Evolutionary conservation across 2,888 invertebrate genomes (phyloP).

Genomic region (Tetragnatha montana): DNA sequence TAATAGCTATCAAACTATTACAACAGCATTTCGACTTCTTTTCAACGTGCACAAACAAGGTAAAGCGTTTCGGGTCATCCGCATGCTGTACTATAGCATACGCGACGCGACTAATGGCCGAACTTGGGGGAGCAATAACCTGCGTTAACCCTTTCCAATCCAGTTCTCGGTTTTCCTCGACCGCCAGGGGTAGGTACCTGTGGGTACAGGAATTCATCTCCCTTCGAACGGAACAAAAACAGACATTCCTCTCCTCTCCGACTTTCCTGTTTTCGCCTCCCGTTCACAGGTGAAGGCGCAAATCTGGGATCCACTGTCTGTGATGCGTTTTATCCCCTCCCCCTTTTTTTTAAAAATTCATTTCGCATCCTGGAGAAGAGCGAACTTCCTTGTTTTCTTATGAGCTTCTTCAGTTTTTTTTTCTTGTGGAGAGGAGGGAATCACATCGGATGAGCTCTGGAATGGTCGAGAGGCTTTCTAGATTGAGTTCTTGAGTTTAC

Average conservation of each 20-base stretch:
- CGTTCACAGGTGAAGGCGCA: slow-evolving; percentile 1
- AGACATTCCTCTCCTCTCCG: neutral
- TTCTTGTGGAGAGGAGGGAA: no score
- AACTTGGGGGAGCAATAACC: slow-evolving; percentile 31
- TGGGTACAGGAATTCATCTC: neutral
- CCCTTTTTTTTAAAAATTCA: no score
- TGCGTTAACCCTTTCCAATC: slow-evolving; percentile 46
- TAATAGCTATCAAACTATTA: neutral
- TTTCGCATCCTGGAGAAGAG: neutral
- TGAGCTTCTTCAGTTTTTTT: no score
- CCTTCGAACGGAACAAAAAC: slow-evolving; percentile 4
- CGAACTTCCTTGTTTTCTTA: neutral
- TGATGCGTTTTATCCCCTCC: neutral
- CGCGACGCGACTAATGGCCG: neutral
- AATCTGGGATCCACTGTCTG: neutral
- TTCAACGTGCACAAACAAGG: neutral
- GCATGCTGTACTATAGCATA: neutral
- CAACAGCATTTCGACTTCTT: neutral
- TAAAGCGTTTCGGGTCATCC: neutral
- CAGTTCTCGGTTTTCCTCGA: slow-evolving; percentile 26
- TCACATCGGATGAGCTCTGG: no score
- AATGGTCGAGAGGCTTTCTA: no score
- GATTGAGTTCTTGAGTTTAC: no score
- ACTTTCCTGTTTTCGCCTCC: slow-evolving; percentile 1
- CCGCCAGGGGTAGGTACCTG: neutral